Evolutionary conservation across 2,888 invertebrate genomes (phyloP).

Genomic region (Villa cingulata): DNA sequence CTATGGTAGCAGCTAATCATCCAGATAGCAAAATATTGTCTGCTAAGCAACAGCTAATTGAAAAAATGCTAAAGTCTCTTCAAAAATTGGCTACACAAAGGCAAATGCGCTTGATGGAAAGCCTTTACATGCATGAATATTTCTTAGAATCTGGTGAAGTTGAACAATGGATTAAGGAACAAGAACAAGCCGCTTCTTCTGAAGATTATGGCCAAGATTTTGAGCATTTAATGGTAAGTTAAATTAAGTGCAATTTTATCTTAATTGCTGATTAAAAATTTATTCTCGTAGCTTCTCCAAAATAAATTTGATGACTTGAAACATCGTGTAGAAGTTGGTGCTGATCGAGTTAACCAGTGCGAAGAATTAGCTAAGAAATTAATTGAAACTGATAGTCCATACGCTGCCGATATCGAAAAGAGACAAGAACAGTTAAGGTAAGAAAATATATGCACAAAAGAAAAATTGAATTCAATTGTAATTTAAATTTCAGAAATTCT

Average conservation of each 20-base stretch:
- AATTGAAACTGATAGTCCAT: constrained; percentile 70
- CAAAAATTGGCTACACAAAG: constrained; percentile 67
- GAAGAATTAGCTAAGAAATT: constrained; percentile 82
- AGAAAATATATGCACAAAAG: constrained; percentile 18
- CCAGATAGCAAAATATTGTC: constrained; percentile 71
- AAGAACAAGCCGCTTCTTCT: constrained; percentile 73
- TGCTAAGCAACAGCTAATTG: constrained; percentile 59
- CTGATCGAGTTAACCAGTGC: constrained; percentile 80
- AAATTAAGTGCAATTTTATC: too few relatives aligned
- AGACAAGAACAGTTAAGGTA: constrained; percentile 78
- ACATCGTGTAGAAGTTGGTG: constrained; percentile 76
- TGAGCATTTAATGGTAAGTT: constrained; percentile 63
- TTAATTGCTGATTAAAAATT: too few relatives aligned
- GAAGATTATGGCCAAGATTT: constrained; percentile 94
- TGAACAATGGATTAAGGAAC: constrained; percentile 85
- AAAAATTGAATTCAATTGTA: too few relatives aligned
- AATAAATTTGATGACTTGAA: constrained; percentile 89
- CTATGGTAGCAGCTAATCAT: constrained; percentile 68
- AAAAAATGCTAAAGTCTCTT: constrained; percentile 63
- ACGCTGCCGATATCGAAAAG: constrained; percentile 70
- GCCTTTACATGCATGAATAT: constrained; percentile 81
- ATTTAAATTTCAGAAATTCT: constrained; percentile 42
- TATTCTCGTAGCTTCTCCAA: constrained; percentile 43
- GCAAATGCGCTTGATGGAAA: constrained; percentile 79
- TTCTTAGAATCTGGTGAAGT: constrained; percentile 79